These are phyloP conservation scores for Coenobita brevimanus DNA, from an alignment of 1,140 invertebrate genomes.

Conservation along the genomic window DNA sequence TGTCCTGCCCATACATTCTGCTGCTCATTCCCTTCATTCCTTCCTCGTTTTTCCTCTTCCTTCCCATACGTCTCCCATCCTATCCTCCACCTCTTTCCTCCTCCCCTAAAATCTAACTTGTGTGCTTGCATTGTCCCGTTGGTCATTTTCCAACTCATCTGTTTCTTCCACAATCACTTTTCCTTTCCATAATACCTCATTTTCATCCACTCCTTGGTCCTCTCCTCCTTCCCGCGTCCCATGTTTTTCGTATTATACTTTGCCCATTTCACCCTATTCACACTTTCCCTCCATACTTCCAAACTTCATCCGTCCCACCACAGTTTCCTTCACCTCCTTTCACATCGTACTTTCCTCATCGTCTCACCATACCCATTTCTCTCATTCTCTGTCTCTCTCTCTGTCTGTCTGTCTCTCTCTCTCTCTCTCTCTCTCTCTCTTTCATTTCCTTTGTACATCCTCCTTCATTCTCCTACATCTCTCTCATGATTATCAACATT, in stretches of 20 bases:
- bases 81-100: too few relatives aligned
- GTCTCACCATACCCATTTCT: background rate
- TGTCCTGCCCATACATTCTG: too few relatives aligned
- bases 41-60: background rate
- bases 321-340: background rate
- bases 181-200: too few relatives aligned
- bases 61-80: background rate
- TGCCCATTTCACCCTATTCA: background rate
- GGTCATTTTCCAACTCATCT: too few relatives aligned
- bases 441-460: too few relatives aligned
- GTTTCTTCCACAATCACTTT: too few relatives aligned
- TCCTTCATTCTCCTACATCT: too few relatives aligned
- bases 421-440: background rate
- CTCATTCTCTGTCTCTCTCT: constrained; percentile 7
- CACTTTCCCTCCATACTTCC: background rate
- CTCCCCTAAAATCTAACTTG: too few relatives aligned
- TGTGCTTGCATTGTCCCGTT: too few relatives aligned
- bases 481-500: too few relatives aligned
- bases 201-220: too few relatives aligned
- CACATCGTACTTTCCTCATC: background rate
- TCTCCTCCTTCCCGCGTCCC: background rate
- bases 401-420: constrained; percentile 3
- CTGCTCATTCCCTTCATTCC: too few relatives aligned
- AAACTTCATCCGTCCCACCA: background rate
- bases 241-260: background rate